phyloP scores from a whole-genome alignment of 2,113 vertebrate species.

The Protobothrops flavoviridis region DNA sequence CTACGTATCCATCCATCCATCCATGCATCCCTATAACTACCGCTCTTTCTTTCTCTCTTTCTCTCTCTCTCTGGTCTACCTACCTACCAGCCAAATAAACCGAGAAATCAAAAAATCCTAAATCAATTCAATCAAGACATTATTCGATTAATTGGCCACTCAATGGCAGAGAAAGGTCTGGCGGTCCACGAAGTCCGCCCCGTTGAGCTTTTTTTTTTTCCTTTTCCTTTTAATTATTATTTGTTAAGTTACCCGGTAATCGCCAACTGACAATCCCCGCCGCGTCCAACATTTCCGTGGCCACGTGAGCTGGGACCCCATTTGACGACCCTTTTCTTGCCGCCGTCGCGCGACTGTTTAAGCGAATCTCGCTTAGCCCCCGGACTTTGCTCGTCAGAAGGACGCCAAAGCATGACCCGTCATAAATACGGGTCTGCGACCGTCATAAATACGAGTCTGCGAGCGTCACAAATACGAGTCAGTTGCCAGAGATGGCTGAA shows the following conservation, averaged over 20 bases:
- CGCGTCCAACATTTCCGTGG: background rate
- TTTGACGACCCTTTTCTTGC: background rate
- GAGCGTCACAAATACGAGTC: background rate
- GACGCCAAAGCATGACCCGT: rapidly evolving
- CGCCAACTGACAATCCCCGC: background rate
- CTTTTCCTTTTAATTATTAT: background rate
- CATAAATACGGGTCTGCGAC: background rate
- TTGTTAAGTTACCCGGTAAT: background rate
- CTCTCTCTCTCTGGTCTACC: too few species aligned
- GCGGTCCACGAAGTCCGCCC: background rate
- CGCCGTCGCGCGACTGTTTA: background rate
- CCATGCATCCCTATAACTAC: too few species aligned
- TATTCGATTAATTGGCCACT: background rate
- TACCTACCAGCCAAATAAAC: too few species aligned
- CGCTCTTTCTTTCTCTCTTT: too few species aligned
- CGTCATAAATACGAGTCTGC: background rate
- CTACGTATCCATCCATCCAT: too few species aligned
- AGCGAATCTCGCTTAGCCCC: background rate
- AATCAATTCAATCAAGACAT: too few species aligned
- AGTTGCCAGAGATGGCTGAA: background rate
- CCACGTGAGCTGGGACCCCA: background rate
- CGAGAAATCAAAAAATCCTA: too few species aligned
- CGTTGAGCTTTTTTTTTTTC: background rate
- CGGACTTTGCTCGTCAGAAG: background rate
- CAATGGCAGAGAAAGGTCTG: background rate